Conservation (phyloP, 2,113 vertebrate genomes). For the Lota lota region DNA sequence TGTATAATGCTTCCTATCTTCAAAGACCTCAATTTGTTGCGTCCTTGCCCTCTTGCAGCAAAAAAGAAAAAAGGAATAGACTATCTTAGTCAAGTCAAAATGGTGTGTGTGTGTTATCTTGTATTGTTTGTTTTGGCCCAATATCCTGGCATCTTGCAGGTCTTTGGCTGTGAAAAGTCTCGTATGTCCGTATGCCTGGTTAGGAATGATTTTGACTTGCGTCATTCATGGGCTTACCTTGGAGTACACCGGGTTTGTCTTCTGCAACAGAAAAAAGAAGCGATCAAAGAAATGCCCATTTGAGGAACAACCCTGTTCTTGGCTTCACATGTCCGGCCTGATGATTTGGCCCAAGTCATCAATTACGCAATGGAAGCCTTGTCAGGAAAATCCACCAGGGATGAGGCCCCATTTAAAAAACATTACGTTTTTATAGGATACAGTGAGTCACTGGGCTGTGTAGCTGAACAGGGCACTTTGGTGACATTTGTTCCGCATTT, state of each 20-base stretch:
- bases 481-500: neutral
- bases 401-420: conserved; percentile 29
- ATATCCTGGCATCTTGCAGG: conserved; percentile 13
- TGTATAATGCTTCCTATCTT: no score
- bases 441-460: neutral
- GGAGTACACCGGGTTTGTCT: conserved; percentile 56
- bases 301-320: conserved; percentile 41
- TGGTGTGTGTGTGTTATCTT: conserved; percentile 48
- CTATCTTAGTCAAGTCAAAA: conserved; percentile 47
- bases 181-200: conserved; percentile 26
- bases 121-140: conserved; percentile 52
- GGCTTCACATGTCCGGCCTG: conserved; percentile 24
- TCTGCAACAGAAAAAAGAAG: conserved; percentile 38
- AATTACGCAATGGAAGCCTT: conserved; percentile 38
- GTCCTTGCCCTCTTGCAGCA: conserved; percentile 8
- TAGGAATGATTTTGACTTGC: conserved; percentile 37
- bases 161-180: conserved; percentile 35
- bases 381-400: conserved; percentile 21
- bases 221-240: conserved; percentile 47
- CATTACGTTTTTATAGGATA: conserved; percentile 22
- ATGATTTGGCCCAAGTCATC: conserved; percentile 45
- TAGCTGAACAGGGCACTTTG: neutral
- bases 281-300: conserved; percentile 16
- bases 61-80: conserved; percentile 10
- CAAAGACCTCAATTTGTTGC: no score